These are phyloP conservation scores for Alca torda DNA, from an alignment of 2,797 vertebrate species.

Conservation along the genomic window DNA sequence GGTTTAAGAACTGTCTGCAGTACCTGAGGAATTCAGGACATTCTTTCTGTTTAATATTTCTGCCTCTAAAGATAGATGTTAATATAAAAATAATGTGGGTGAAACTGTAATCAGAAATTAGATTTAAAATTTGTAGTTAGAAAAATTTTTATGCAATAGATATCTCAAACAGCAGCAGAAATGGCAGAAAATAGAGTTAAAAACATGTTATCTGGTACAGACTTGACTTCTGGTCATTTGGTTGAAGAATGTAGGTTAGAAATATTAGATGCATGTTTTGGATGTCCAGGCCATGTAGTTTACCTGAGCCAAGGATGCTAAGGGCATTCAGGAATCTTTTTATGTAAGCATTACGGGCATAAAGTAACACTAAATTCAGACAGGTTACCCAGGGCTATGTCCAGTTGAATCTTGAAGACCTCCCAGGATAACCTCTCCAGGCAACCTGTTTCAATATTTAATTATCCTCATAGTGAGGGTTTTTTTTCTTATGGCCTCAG, in stretches of 20 bases:
- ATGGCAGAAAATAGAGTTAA: not conserved
- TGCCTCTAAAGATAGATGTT: not conserved
- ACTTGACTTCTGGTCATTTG: not conserved
- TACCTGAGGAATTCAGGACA: not conserved
- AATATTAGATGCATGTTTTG: not conserved
- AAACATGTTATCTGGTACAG: not conserved
- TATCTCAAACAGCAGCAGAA: not conserved
- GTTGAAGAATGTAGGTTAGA: not conserved
- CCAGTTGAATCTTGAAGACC: not conserved
- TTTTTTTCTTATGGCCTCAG: not conserved
- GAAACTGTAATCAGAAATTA: not conserved
- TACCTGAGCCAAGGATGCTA: not conserved
- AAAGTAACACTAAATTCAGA: not conserved
- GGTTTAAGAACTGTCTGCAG: not conserved
- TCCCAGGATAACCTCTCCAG: not conserved
- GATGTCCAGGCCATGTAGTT: not conserved
- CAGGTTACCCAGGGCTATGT: not conserved
- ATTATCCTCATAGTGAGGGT: not conserved
- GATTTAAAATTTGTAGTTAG: not conserved
- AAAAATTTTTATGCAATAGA: not conserved
- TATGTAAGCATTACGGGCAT: not conserved
- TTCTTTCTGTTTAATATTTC: not conserved
- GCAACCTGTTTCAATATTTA: not conserved
- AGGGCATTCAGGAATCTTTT: not conserved
- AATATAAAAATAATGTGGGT: not conserved